Percentiles rank a stretch among this genome's conserved stretches.
These are phyloP conservation scores for Choloepus hoffmanni DNA, from an alignment of 2,113 vertebrate species.

Conservation along the genomic window DNA sequence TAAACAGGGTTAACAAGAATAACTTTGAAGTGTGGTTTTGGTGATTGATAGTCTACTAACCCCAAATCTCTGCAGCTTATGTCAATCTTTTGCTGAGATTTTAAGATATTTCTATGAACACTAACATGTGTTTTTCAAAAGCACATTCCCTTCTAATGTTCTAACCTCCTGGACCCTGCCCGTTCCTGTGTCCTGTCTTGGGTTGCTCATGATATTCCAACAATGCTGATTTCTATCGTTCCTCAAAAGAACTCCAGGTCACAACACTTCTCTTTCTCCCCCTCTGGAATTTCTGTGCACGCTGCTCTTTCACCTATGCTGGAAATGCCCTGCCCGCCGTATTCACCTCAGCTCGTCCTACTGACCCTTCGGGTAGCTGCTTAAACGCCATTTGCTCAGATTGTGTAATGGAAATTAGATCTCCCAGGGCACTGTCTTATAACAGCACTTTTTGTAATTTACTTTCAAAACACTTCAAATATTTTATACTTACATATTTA, in stretches of 20 bases:
- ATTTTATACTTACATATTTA: not conserved
- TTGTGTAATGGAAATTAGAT: not conserved
- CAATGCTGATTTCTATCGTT: not conserved
- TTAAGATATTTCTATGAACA: not conserved
- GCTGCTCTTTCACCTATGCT: not conserved
- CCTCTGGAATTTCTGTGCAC: not conserved
- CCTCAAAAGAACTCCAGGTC: not conserved
- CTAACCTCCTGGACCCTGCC: accelerated
- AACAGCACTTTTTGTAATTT: not conserved
- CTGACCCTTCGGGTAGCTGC: not conserved
- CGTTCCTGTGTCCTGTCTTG: not conserved
- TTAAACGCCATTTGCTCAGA: not conserved
- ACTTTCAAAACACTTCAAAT: not conserved
- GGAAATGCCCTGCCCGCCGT: no score
- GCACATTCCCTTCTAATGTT: not conserved
- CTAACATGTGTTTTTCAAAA: not conserved
- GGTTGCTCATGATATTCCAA: not conserved
- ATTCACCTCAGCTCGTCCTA: accelerated
- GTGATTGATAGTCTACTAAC: not conserved
- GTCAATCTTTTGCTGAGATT: not conserved
- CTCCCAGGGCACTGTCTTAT: not conserved
- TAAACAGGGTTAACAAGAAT: not conserved
- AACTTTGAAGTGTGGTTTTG: not conserved
- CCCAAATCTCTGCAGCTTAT: not conserved
- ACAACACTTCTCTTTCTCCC: not conserved